Conservation (phyloP, 2,797 vertebrate species). For the Streptopelia turtur region DNA sequence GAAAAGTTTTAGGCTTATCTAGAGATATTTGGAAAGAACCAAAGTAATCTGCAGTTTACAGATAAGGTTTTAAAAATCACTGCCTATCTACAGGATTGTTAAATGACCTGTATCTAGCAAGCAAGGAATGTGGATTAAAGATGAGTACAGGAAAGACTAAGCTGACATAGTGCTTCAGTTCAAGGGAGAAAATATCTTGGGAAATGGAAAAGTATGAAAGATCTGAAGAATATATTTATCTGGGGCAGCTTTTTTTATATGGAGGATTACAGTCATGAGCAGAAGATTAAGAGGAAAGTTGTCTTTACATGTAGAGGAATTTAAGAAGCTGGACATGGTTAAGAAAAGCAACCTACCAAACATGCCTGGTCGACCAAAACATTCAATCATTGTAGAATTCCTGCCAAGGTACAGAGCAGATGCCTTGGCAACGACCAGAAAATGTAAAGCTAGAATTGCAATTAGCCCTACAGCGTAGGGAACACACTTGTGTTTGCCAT, state of each 20-base stretch:
- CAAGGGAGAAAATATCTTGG: constrained; percentile 16
- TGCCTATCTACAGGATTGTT: constrained; percentile 8
- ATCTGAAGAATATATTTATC: constrained; percentile 52
- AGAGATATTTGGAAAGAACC: constrained; percentile 2
- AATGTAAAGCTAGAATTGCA: constrained; percentile 12
- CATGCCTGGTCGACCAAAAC: background rate
- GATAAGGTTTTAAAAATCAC: constrained; percentile 42
- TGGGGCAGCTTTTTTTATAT: constrained; percentile 41
- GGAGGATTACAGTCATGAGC: constrained; percentile 17
- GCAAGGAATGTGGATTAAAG: constrained; percentile 48
- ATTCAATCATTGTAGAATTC: background rate
- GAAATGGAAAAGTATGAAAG: constrained; percentile 21
- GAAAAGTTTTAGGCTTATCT: constrained; percentile 7
- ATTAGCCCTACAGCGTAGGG: background rate
- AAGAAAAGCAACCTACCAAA: constrained; percentile 43
- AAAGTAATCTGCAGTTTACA: constrained; percentile 32
- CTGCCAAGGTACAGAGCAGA: constrained; percentile 25
- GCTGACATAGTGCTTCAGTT: constrained; percentile 18
- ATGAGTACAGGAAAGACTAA: constrained; percentile 34
- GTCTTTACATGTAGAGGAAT: background rate
- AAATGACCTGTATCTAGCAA: constrained; percentile 37
- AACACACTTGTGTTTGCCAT: background rate
- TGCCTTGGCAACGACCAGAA: constrained; percentile 16
- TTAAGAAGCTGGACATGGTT: background rate
- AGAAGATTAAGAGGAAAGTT: constrained; percentile 26